phyloP scores from a whole-genome alignment of 2,113 vertebrate genomes.

The Gobio gobio region DNA sequence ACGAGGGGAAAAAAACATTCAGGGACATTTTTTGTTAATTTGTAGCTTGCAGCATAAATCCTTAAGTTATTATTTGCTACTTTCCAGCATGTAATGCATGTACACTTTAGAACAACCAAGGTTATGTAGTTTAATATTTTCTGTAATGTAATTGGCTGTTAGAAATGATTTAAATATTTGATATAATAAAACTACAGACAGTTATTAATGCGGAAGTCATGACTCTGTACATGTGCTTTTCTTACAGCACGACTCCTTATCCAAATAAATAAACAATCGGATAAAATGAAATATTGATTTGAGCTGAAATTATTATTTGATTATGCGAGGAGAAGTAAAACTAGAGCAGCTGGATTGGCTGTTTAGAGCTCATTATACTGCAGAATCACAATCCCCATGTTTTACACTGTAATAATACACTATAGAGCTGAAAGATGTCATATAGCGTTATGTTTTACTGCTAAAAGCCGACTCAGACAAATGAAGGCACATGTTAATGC shows the following conservation, averaged over 20 bases:
- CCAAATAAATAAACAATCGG: conserved; percentile 2
- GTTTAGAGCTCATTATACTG: neutral
- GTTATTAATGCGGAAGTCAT: neutral
- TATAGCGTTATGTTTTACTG: neutral
- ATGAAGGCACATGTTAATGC: neutral
- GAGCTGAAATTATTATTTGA: conserved; percentile 15
- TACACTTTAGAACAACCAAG: no score
- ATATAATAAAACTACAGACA: neutral
- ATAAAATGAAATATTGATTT: conserved; percentile 15
- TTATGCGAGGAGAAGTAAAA: neutral
- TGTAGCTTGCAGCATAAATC: no score
- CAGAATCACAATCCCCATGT: neutral
- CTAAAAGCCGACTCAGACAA: neutral
- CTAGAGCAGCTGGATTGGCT: neutral
- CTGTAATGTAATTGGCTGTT: neutral
- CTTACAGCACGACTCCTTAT: neutral
- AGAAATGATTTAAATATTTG: neutral
- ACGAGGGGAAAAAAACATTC: no score
- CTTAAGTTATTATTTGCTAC: no score
- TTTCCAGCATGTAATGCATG: no score
- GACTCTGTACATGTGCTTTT: neutral
- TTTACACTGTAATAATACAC: neutral
- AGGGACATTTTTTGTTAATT: no score
- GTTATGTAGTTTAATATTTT: no score
- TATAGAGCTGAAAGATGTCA: neutral